phyloP scores from a whole-genome alignment of 2,797 vertebrate species.

The Eutrigla gurnardus region DNA sequence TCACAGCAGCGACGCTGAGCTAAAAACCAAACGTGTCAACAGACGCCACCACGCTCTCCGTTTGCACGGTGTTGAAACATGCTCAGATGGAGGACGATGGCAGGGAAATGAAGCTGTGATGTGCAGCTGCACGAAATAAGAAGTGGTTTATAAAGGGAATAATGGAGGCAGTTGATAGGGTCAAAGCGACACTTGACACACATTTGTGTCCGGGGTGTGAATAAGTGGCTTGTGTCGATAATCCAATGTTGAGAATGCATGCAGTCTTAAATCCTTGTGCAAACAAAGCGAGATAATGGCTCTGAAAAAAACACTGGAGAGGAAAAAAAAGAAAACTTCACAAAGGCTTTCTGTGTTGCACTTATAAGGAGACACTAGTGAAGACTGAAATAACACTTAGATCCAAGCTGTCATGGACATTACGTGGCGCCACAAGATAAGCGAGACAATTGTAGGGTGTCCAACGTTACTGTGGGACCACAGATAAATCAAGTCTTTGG shows the following conservation, averaged over 20 bases:
- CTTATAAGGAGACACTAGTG: constrained; percentile 17
- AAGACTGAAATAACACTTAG: not conserved
- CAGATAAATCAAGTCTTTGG: not conserved
- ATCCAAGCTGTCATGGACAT: not conserved
- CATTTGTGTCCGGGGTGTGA: not conserved
- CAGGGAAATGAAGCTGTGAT: not conserved
- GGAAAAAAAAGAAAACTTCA: not conserved
- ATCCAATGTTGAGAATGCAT: not conserved
- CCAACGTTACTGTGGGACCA: not conserved
- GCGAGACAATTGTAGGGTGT: not conserved
- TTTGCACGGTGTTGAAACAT: not conserved
- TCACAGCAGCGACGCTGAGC: constrained; percentile 7
- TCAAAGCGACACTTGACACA: not conserved
- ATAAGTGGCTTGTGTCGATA: constrained; percentile 7
- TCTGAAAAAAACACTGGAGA: not conserved
- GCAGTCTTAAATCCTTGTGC: not conserved
- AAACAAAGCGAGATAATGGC: not conserved
- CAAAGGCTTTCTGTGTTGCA: not conserved
- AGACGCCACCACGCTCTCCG: not conserved
- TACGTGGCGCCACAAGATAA: constrained; percentile 1
- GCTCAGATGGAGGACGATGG: constrained; percentile 1
- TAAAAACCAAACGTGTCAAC: constrained; percentile 12
- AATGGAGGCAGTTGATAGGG: not conserved
- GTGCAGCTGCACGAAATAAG: not conserved
- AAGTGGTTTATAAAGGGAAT: not conserved